Evolutionary conservation across 2,888 invertebrate species (phyloP).

Genomic region (Diaperis boleti): DNA sequence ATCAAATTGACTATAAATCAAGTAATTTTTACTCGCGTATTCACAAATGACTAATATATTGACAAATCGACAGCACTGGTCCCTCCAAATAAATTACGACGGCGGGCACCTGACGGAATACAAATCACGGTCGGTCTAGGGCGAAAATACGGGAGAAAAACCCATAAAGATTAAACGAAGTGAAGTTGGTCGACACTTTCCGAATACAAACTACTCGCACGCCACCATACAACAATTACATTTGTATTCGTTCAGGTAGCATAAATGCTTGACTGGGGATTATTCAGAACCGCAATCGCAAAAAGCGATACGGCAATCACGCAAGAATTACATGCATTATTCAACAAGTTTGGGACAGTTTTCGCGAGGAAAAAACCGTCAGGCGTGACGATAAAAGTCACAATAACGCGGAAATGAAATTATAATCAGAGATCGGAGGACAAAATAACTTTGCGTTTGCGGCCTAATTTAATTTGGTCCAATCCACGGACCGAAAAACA

Average conservation of each 20-base stretch:
- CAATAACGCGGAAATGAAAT: conserved; percentile 35
- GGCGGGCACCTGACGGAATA: conserved; percentile 44
- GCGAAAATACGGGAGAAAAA: conserved; percentile 37
- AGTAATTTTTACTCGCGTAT: conserved; percentile 21
- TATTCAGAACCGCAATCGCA: conserved; percentile 24
- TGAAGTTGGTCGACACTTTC: conserved; percentile 31
- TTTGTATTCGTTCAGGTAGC: conserved; percentile 36
- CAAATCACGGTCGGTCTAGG: conserved; percentile 42
- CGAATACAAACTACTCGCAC: conserved; percentile 38
- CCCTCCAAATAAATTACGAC: conserved; percentile 43
- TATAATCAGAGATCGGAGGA: conserved; percentile 17
- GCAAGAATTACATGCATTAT: conserved; percentile 41
- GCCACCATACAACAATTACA: conserved; percentile 39
- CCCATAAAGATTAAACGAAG: conserved; percentile 38
- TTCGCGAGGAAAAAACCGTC: conserved; percentile 20
- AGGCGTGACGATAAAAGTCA: conserved; percentile 27
- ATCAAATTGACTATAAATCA: conserved; percentile 10
- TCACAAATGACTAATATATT: conserved; percentile 25
- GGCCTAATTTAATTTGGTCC: conserved; percentile 18
- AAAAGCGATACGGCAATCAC: conserved; percentile 39
- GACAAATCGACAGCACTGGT: conserved; percentile 30
- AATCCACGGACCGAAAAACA: background rate
- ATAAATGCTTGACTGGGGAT: conserved; percentile 26
- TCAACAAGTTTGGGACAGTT: conserved; percentile 37
- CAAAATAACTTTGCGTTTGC: conserved; percentile 2